phyloP scores from a whole-genome alignment of 2,797 vertebrate genomes.

The Acanthiza pusilla region DNA sequence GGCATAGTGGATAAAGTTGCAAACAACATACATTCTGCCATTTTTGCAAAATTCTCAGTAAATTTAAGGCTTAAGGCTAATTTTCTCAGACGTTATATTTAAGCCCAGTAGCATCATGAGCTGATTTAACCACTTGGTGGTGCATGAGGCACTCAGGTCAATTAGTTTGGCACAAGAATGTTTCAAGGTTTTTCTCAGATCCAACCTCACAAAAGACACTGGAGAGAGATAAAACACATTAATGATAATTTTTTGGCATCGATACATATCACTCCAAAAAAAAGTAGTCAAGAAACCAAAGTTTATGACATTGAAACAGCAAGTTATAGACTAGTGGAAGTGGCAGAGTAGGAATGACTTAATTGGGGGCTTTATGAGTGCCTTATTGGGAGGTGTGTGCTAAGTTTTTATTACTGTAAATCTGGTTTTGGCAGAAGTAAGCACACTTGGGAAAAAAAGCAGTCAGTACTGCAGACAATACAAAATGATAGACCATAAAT shows the following conservation, averaged over 20 bases:
- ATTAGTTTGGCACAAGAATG: neutral
- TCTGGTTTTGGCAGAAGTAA: neutral
- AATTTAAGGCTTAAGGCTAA: constrained; percentile 51
- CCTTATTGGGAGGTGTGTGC: neutral
- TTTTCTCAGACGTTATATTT: constrained; percentile 58
- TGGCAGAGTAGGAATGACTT: neutral
- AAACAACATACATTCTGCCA: neutral
- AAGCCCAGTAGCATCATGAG: neutral
- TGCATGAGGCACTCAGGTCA: constrained; percentile 11
- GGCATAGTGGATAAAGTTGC: constrained; percentile 17
- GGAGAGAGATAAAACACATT: neutral
- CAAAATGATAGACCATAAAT: neutral
- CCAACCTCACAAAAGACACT: neutral
- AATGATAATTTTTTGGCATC: neutral
- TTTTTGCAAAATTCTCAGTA: constrained; percentile 47
- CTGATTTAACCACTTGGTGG: constrained; percentile 14
- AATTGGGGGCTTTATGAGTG: neutral
- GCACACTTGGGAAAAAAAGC: neutral
- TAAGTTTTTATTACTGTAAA: neutral
- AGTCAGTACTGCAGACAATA: neutral
- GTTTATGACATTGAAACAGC: neutral
- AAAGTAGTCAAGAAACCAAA: neutral
- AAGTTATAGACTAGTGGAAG: neutral
- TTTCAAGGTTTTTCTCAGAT: neutral
- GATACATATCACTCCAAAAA: neutral